Evolutionary conservation across 2,888 invertebrate genomes (phyloP).

Genomic region (Lasioglossum morio): DNA sequence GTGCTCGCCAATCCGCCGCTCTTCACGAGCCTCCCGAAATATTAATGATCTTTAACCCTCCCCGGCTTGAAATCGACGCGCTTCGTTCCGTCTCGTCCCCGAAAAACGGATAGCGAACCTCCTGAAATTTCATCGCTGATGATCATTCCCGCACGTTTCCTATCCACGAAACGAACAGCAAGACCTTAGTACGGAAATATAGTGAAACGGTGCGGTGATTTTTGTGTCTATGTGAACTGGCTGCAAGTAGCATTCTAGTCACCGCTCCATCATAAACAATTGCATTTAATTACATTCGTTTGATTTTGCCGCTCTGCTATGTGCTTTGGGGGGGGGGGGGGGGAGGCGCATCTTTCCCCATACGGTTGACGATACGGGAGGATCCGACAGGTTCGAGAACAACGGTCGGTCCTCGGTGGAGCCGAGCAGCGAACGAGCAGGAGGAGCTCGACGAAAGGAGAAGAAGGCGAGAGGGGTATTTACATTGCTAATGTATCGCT

Average conservation of each 20-base stretch:
- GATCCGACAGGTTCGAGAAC: conserved; percentile 30
- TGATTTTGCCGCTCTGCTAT: no score
- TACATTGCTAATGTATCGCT: conserved; percentile 84
- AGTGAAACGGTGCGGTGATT: no score
- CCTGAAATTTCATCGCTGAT: background rate
- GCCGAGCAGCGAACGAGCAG: conserved; percentile 9
- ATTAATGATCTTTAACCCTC: conserved; percentile 72
- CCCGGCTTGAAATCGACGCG: background rate
- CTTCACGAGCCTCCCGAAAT: conserved; percentile 68
- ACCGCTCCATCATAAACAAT: no score
- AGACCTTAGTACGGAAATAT: background rate
- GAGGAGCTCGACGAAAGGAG: conserved; percentile 30
- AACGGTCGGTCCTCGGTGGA: conserved; percentile 14
- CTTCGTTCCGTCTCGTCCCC: background rate
- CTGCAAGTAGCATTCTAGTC: no score
- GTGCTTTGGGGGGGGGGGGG: no score
- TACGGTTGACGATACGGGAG: conserved; percentile 33
- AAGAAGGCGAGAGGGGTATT: conserved; percentile 76
- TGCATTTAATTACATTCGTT: no score
- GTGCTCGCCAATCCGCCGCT: conserved; percentile 66
- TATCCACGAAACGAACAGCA: background rate
- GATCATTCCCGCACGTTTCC: background rate
- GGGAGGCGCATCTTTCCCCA: background rate
- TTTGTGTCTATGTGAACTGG: no score
- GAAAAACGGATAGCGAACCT: background rate